Percentiles rank a stretch among this genome's conserved stretches.
These are phyloP conservation scores for Bergia sp. DNA, from an alignment of 92 coral and sea anemone species.

Conservation along the genomic window DNA sequence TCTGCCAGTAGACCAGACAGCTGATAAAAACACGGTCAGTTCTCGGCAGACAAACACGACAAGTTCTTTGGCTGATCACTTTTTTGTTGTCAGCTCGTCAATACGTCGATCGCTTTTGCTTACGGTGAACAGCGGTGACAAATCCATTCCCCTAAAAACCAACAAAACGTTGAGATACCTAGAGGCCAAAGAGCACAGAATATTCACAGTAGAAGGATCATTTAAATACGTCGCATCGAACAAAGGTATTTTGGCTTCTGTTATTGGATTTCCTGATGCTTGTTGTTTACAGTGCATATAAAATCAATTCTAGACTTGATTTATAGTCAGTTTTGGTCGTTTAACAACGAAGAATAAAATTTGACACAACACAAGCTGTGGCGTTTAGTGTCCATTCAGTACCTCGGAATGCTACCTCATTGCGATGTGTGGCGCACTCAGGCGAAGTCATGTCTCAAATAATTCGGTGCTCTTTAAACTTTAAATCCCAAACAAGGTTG, in stretches of 20 bases:
- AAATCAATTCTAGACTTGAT: slow-evolving; percentile 1
- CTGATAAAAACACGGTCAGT: no score
- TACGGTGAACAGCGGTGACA: background rate
- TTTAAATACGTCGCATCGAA: background rate
- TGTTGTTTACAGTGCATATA: background rate
- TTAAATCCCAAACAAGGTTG: slow-evolving; percentile 21
- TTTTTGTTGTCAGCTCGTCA: background rate
- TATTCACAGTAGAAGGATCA: background rate
- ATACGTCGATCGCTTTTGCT: background rate
- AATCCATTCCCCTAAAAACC: background rate
- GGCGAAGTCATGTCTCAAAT: background rate
- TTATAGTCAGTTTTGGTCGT: background rate
- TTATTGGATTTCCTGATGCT: background rate
- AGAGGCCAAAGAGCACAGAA: background rate
- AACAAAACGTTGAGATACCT: background rate
- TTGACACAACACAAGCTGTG: background rate
- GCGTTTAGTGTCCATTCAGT: background rate
- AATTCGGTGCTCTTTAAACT: slow-evolving; percentile 2
- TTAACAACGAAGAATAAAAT: background rate
- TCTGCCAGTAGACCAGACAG: background rate
- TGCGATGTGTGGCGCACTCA: background rate
- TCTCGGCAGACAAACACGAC: background rate
- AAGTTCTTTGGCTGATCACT: background rate
- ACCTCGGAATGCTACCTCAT: background rate
- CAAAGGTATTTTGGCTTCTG: background rate